phyloP scores from a whole-genome alignment of 2,888 invertebrate genomes.

The Lithophane socia region DNA sequence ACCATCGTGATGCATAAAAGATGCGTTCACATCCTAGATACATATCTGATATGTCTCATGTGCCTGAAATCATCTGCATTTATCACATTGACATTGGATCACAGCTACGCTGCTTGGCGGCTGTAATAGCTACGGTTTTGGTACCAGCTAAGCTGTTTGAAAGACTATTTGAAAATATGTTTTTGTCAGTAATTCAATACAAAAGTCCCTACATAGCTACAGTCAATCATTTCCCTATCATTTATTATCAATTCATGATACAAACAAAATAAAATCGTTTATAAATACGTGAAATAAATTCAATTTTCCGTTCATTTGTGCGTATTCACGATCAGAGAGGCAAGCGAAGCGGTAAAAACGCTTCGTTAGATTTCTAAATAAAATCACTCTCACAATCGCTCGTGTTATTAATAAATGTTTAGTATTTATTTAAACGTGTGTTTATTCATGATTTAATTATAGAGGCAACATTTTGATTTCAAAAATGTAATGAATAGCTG shows the following conservation, averaged over 20 bases:
- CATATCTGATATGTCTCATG: neutral
- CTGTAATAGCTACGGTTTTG: neutral
- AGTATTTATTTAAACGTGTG: slow-evolving; percentile 54
- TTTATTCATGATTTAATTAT: slow-evolving; percentile 32
- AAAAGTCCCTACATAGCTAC: neutral
- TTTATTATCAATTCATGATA: slow-evolving; percentile 14
- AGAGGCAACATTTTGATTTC: neutral
- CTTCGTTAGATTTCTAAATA: slow-evolving; percentile 67
- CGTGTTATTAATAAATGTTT: slow-evolving; percentile 59
- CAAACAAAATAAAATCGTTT: slow-evolving; percentile 42
- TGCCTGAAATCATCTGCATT: neutral
- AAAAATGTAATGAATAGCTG: neutral
- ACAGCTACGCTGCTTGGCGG: neutral
- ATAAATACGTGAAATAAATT: slow-evolving; percentile 61
- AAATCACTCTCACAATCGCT: slow-evolving; percentile 50
- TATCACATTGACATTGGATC: neutral
- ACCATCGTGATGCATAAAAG: neutral
- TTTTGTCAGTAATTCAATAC: neutral
- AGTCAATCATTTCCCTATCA: slow-evolving; percentile 18
- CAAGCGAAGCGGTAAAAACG: slow-evolving; percentile 57
- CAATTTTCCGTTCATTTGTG: slow-evolving; percentile 62
- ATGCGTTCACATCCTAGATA: neutral
- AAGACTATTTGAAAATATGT: neutral
- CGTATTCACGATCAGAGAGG: slow-evolving; percentile 63
- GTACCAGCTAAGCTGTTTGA: neutral